phyloP scores from a whole-genome alignment of 2,113 vertebrate species.

The Clarias magur region DNA sequence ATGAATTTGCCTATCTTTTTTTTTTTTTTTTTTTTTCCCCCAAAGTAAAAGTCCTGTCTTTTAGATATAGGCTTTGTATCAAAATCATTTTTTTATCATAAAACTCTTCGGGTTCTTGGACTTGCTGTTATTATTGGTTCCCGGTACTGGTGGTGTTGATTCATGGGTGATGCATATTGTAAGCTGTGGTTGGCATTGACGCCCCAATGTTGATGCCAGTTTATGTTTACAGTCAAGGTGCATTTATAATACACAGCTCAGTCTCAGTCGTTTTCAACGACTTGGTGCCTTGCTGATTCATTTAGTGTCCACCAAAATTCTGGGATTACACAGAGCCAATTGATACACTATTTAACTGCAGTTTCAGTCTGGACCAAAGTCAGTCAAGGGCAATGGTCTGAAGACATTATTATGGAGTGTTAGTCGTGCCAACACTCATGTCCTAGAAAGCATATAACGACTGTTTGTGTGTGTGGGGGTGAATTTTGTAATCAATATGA shows the following conservation, averaged over 20 bases:
- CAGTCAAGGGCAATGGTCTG: not conserved
- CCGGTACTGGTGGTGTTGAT: not conserved
- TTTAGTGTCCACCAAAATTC: not conserved
- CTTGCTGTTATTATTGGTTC: not conserved
- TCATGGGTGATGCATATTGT: not conserved
- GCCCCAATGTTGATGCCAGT: not conserved
- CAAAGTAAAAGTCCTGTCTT: not conserved
- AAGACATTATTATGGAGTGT: too few species aligned
- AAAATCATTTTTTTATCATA: not conserved
- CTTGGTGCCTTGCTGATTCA: not conserved
- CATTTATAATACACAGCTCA: not conserved
- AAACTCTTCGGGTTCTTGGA: not conserved
- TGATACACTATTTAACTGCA: not conserved
- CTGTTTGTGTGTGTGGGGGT: not conserved
- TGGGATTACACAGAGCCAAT: not conserved
- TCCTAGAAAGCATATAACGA: not conserved
- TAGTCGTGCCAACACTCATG: not conserved
- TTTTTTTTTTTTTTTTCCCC: not conserved
- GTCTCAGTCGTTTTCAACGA: not conserved
- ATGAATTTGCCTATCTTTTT: not conserved
- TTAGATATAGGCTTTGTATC: not conserved
- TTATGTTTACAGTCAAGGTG: constrained; percentile 11
- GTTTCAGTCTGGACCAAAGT: not conserved
- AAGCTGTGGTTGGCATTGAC: not conserved
- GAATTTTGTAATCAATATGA: not conserved